A percentile compares a stretch with the other conserved stretches of the same genome.
phyloP scores from a whole-genome alignment of 2,113 vertebrate species.

The Festucalex cinctus region DNA sequence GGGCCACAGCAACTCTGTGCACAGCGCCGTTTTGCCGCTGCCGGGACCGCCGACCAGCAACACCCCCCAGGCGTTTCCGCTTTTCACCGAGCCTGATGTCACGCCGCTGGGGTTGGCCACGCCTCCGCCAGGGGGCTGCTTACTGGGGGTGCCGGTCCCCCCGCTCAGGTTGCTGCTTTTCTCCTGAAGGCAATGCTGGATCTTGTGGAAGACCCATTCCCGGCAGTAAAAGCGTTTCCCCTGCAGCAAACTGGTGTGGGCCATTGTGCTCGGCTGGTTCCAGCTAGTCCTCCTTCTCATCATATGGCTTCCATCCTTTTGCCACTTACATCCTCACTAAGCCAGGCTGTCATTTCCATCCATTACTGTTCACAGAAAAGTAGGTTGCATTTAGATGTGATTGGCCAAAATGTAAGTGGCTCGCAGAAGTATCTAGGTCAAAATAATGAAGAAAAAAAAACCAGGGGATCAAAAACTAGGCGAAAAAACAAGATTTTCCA shows the following conservation, averaged over 20 bases:
- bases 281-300: constrained; percentile 62
- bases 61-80: constrained; percentile 83
- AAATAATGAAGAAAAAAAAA: constrained; percentile 46
- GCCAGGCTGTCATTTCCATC: constrained; percentile 37
- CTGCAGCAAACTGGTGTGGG: constrained; percentile 94
- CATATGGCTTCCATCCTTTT: constrained; percentile 66
- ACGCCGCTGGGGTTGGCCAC: constrained; percentile 69
- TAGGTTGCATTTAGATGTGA: constrained; percentile 15
- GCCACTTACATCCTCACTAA: constrained; percentile 39
- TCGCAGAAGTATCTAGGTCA: constrained; percentile 55
- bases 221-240: constrained; percentile 97
- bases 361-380: constrained; percentile 35
- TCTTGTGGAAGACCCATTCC: constrained; percentile 99
- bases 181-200: constrained; percentile 98
- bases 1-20: constrained; percentile 93
- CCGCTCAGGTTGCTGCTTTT: constrained; percentile 81
- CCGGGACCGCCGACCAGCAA: constrained; percentile 93
- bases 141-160: constrained; percentile 66
- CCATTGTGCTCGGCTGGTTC: constrained; percentile 81
- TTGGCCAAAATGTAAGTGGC: constrained; percentile 2
- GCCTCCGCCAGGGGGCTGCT: constrained; percentile 56
- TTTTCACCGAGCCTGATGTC: constrained; percentile 73
- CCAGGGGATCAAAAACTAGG: constrained; percentile 35
- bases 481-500: constrained; percentile 64
- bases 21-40: constrained; percentile 92